phyloP scores from a whole-genome alignment of 2,113 vertebrate species.

The Anoura caudifer region DNA sequence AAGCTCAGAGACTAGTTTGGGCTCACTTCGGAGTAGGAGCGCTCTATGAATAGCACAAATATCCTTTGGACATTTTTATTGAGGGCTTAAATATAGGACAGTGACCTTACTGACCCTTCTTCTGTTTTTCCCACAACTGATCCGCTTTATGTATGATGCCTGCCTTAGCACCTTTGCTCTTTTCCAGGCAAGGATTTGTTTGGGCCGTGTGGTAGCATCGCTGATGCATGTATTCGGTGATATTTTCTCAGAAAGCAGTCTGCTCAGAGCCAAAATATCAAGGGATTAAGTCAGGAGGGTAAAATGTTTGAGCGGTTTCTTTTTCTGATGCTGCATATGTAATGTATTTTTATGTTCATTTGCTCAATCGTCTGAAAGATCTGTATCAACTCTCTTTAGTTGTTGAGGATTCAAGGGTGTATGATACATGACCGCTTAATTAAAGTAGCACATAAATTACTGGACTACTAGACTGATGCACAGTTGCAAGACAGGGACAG shows the following conservation, averaged over 20 bases:
- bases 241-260: not conserved
- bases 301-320: not conserved
- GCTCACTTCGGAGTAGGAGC: not conserved
- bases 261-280: not conserved
- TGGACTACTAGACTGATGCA: not conserved
- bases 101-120: not conserved
- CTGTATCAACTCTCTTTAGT: not conserved
- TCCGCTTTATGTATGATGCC: not conserved
- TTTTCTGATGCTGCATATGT: not conserved
- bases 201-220: not conserved
- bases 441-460: not conserved
- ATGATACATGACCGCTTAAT: not conserved
- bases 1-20: not conserved
- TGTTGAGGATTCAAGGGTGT: not conserved
- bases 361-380: not conserved
- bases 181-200: not conserved
- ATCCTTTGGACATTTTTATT: not conserved
- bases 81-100: not conserved
- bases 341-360: not conserved
- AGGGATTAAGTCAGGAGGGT: not conserved
- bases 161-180: not conserved
- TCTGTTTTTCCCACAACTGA: not conserved
- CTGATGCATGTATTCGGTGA: not conserved
- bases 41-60: not conserved
- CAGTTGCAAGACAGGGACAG: not conserved